Conservation (phyloP, 2,888 invertebrate species). For the Drosophila rellima region DNA sequence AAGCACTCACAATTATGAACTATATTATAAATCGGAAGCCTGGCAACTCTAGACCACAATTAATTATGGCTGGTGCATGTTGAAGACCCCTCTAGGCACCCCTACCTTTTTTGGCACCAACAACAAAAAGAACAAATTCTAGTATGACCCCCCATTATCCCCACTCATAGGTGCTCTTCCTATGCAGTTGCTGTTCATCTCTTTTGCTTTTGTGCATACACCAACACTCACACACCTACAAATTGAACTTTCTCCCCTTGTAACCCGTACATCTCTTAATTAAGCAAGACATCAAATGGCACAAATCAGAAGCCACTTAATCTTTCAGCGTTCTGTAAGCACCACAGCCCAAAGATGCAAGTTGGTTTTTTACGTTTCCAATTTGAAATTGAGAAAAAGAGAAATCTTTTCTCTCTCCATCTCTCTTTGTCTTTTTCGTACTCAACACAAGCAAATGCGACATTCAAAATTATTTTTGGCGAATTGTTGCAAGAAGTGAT, state of each 20-base stretch:
- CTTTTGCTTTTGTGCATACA: conserved; percentile 46
- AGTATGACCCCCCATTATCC: conserved; percentile 15
- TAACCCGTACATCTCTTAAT: conserved; percentile 22
- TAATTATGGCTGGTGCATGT: conserved; percentile 68
- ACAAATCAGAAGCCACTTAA: conserved; percentile 26
- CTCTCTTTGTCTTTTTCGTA: conserved; percentile 20
- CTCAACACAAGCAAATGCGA: conserved; percentile 43
- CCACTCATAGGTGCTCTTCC: conserved; percentile 63
- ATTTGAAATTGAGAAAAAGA: conserved; percentile 10
- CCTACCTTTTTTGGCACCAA: conserved; percentile 25
- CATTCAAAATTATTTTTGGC: conserved; percentile 83
- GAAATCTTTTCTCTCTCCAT: conserved; percentile 26
- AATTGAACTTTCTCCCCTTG: conserved; percentile 5
- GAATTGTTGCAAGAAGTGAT: conserved; percentile 78
- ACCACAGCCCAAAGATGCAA: conserved; percentile 33
- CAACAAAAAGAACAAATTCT: conserved; percentile 10
- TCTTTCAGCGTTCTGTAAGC: conserved; percentile 37
- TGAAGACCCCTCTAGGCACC: conserved; percentile 36
- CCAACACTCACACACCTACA: conserved; percentile 10
- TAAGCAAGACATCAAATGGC: conserved; percentile 36
- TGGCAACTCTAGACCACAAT: conserved; percentile 44
- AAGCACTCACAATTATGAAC: conserved; percentile 42
- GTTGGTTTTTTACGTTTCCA: conserved; percentile 31
- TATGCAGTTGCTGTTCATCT: conserved; percentile 64
- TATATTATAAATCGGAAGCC: conserved; percentile 20